Base-by-base conservation (phyloP, 1,140 invertebrate genomes). In the Liolophura sinensis region DNA sequence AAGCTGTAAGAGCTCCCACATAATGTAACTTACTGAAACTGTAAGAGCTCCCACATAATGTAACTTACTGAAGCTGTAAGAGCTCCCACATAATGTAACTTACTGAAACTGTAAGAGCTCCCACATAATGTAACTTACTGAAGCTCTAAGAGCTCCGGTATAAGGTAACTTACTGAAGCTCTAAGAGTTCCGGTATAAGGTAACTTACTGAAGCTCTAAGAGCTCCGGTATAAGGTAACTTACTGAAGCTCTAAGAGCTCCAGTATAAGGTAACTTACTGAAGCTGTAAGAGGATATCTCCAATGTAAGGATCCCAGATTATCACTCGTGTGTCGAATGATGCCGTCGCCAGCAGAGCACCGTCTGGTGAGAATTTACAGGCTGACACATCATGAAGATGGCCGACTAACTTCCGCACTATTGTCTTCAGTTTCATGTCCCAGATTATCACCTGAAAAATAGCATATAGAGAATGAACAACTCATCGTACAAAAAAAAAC, bases 341-440 rank as follows among this genome's bases (percentile, higher is more conserved):
- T 1, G 87, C 85, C 31, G 87, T 88, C 6, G 86, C 87, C 46
- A 89, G 74, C n/a, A 88, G 73, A 62, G 86, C 85, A 55, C 87
- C 85, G 79, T 88, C 88, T 25, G 86, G 85, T 49, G 87, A 88
- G 76, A 88, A 89, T 64, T 85, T 82, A 78, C 86, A 87, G 54
- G 81, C 72, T 22, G 84, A 78, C 7, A 88, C 86, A 67, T 86
- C 83, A 76, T 89, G 80, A n/a, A 80, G 77, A 73, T 89, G 88
- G 18, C 87, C 88, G 16, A 76, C 74, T 9, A 89, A 76, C 54
- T 80, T 80, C 16, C 71, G 67, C n/a, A 73, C 56, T 25, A 84
- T 24, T 16, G 62, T 64, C 71, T 85, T 83, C 49, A 85, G 70
- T 1, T 58, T 25, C 73, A 85, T 83, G 60, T 87, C 70, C 86